Evolutionary conservation across 2,113 vertebrate genomes (phyloP), one percentile per base, ranked within the genome.

Genomic region (Protomyctophum bolini): DNA sequence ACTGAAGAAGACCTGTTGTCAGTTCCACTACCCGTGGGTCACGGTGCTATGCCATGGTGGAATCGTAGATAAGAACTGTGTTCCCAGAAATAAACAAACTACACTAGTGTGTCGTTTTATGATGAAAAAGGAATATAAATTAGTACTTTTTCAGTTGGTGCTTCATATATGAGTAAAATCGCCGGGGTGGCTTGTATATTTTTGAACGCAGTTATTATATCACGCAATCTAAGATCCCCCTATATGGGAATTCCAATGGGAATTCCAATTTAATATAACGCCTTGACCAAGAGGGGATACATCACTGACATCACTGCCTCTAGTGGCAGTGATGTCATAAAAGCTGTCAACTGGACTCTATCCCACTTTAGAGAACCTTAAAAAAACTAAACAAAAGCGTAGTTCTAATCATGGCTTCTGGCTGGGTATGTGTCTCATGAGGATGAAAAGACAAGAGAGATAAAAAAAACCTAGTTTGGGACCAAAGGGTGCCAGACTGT

Each of bases 401-500:
- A 49, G 72, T 66, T 86, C 76, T 78, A 78, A 83, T 77, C 61
- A 68, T 81, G 85, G 72, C 66, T 8, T 70, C 63, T 62, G 62
- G 55, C 15, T 83, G 80, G 66, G 61, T 67, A 74, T 33, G 10
- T 58, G 68, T 70, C 65, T 52, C 55, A 60, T 77, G 47, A 72
- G 80, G 63, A 78, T 76, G 48, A 80, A 75, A 77, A 79, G 76
- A 86, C 65, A 75, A 56, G 28, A 76, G 67, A 58, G 57, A 21
- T 0, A 64, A 72, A 68, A 54, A 58, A 47, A 11, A 6, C 54
- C 45, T 69, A 33, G 9, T 85, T 76, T 82, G 72, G 80, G 81
- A 79, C 77, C 73, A 74, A 21, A 75, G 66, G 54, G 15, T 81
- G 76, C 79, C 86, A 87, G 87, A 84, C 81, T 89, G 79, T 86